Evolutionary conservation across 2,797 vertebrate species (phyloP).

Genomic region (Melanotaenia nigrans): DNA sequence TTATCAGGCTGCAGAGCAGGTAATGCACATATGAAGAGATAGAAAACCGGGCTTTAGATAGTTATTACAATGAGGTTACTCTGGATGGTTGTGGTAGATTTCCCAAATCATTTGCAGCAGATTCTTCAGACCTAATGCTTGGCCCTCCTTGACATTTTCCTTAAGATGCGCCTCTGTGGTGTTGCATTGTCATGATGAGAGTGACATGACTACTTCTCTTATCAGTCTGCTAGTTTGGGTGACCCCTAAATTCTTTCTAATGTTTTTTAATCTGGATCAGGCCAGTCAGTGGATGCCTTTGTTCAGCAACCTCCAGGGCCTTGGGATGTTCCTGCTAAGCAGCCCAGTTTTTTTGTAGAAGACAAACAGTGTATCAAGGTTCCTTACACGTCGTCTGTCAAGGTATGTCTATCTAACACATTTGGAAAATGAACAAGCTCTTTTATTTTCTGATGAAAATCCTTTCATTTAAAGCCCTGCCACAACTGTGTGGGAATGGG

Average conservation of each 20-base stretch:
- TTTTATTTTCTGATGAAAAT: slow-evolving; percentile 12
- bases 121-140: not conserved
- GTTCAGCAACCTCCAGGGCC: slow-evolving; percentile 77
- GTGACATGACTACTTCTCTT: not conserved
- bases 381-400: slow-evolving; percentile 83
- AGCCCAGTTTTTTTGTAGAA: slow-evolving; percentile 73
- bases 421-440: not conserved
- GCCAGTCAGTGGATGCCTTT: slow-evolving; percentile 80
- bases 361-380: slow-evolving; percentile 74
- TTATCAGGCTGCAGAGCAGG: too few species aligned
- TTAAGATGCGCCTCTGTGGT: not conserved
- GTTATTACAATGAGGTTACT: too few species aligned
- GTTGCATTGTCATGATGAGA: not conserved
- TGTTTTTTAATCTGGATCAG: slow-evolving; percentile 59
- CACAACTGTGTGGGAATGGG: slow-evolving; percentile 80
- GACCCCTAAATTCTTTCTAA: not conserved
- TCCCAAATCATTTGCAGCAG: not conserved
- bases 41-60: too few species aligned
- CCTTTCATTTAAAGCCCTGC: slow-evolving; percentile 70
- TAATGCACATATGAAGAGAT: too few species aligned
- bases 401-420: slow-evolving; percentile 63
- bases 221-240: not conserved
- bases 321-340: slow-evolving; percentile 75
- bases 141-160: not conserved
- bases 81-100: too few species aligned